Base-by-base conservation (phyloP, 2,113 vertebrate genomes). In the Entomyzon cyanotis region DNA sequence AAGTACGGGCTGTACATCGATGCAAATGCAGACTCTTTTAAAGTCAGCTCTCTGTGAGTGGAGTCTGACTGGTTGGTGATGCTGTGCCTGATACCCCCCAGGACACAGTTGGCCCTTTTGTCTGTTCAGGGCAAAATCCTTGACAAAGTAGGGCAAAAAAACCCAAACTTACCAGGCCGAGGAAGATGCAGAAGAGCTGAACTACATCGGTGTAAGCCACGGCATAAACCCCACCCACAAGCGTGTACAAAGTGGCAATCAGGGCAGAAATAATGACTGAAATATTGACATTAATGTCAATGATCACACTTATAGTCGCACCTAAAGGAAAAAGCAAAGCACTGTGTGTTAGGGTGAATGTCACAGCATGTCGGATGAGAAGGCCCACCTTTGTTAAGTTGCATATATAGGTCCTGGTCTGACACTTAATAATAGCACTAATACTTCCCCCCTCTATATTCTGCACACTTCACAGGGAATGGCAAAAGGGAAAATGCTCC, bases 151-250 rank as follows among this genome's bases (percentile, higher is more conserved):
- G 2, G 11, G 6, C 5, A 55, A 62, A 60, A 59, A 79, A n/a
- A 15, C 10, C 2, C 37, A 68, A 89, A 98, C 99, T 99, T 97
- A 99, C 99, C 98, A 99, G 96, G 74, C 99, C 99, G 30, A 99
- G 8, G 86, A 99, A 99, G 86, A 99, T 99, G 94, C 99, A 99
- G 97, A 99, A 99, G 37, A 99, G 98, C 84, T 99, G 99, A 50
- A 99, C 99, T 16, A 99, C 99, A 24, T 99, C 99, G 0, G 99
- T 99, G 94, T 99, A 99, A 18, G 99, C 99, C 50, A 99, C 99
- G 13, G 99, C 99, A 94, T 99, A 99, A 44, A 99, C 97, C 27
- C 99, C 99, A 7, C 99, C 99, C 70, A 99, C 98, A 49, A 99
- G 98, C 0, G 99, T 99, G 97, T 99, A 99, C 87, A 99, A 97